These are phyloP conservation scores for Branchellion lobata DNA, from an alignment of 2,888 invertebrate genomes.

Conservation along the genomic window DNA sequence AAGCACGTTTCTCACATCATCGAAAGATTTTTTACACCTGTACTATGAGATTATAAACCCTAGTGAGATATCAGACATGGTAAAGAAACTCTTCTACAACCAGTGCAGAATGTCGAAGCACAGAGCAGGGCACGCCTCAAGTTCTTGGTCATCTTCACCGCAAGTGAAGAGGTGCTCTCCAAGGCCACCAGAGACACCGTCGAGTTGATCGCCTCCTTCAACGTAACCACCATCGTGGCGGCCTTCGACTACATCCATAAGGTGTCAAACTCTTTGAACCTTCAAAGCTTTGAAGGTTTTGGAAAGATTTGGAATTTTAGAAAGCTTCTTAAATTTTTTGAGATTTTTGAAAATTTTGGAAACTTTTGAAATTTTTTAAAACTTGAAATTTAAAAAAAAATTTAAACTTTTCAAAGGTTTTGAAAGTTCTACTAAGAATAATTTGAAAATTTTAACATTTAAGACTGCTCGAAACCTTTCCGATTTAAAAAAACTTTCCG, in stretches of 20 bases:
- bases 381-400: not conserved
- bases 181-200: not conserved
- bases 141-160: conserved; percentile 2
- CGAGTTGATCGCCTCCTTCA: not conserved
- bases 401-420: not conserved
- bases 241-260: conserved; percentile 7
- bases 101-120: no score
- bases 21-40: no score
- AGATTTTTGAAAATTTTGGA: not conserved
- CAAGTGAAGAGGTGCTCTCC: not conserved
- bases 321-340: not conserved
- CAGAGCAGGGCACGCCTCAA: no score
- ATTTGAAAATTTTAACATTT: no score
- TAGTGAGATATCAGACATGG: no score
- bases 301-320: not conserved
- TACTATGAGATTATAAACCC: no score
- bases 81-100: not conserved
- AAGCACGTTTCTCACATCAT: no score
- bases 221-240: not conserved
- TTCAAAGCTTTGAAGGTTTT: not conserved
- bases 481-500: no score
- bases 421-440: no score
- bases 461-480: no score
- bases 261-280: no score
- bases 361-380: not conserved